Percentiles rank a stretch among this genome's conserved stretches.
These are phyloP conservation scores for Caenorhabditis angaria DNA, from an alignment of 2,888 invertebrate species.

Conservation along the genomic window DNA sequence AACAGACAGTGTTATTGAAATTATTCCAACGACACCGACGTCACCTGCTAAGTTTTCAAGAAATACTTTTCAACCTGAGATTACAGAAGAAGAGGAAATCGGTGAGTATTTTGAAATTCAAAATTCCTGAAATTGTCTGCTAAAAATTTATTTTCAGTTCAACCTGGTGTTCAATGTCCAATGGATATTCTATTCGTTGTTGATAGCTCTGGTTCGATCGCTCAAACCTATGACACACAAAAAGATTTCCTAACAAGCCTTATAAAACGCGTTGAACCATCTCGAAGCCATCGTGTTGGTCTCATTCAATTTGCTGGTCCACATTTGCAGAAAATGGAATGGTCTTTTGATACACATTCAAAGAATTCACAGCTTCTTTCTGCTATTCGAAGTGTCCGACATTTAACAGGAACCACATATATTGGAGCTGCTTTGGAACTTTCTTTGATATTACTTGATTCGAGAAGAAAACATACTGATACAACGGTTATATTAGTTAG, in stretches of 20 bases:
- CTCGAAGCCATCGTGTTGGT: constrained; percentile 60
- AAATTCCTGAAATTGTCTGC: neutral
- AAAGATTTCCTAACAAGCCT: constrained; percentile 53
- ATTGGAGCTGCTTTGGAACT: constrained; percentile 68
- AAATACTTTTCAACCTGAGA: constrained; percentile 20
- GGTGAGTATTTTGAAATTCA: constrained; percentile 13
- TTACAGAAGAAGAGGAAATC: constrained; percentile 24
- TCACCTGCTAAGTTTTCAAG: neutral
- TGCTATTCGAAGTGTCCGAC: constrained; percentile 59
- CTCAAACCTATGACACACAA: constrained; percentile 63
- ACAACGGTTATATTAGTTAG: constrained; percentile 65
- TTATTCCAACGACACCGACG: constrained; percentile 26
- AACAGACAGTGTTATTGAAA: constrained; percentile 15
- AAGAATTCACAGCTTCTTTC: constrained; percentile 60
- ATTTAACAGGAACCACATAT: constrained; percentile 69
- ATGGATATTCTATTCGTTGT: constrained; percentile 67
- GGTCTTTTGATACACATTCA: constrained; percentile 52
- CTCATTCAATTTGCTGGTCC: constrained; percentile 70
- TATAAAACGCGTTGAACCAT: constrained; percentile 50
- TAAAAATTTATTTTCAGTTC: neutral
- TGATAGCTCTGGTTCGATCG: constrained; percentile 69
- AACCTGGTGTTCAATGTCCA: constrained; percentile 51
- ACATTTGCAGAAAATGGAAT: constrained; percentile 68
- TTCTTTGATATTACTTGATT: constrained; percentile 57
- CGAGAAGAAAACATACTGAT: constrained; percentile 58